Evolutionary conservation across 2,113 vertebrate species (phyloP), one percentile per base, ranked within the genome.

Genomic region (Sclerurus mexicanus): DNA sequence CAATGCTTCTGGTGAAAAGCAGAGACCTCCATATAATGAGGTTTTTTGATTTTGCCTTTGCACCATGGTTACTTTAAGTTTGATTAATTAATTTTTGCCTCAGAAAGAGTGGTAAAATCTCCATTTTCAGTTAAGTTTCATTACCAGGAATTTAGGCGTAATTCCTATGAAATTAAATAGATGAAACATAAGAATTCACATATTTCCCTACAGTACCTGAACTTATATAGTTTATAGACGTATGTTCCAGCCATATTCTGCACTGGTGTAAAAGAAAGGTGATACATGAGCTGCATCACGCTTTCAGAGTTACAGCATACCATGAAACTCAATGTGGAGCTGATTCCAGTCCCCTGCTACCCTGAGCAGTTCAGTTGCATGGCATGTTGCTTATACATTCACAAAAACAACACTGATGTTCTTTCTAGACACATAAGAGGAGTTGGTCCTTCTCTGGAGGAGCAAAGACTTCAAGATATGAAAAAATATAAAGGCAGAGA

Each of bases 21-120:
- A 49, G 12, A 74, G 28, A 31, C 4, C 4, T 78, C 42, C 0
- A 0, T 25, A 60, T 3, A 7, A 8, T 14, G 12, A 13, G 1
- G 19, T 33, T 55, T 44, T 76, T 18, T 12, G 7, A 13, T 73
- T 63, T 69, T 20, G 12, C 42, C 35, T 67, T 71, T 67, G 7
- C 11, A 56, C n/a, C 19, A 11, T 31, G 25, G 5, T 6, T 75
- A 17, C 53, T 59, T 58, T 37, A 58, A 40, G 1, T 40, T 77
- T 47, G 30, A 49, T 21, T 5, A 25, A 67, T 63, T 55, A 63
- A 19, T 27, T 89, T 91, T 85, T 67, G 6, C 8, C 56, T 44
- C 56, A 75, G 20, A 67, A 91, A 77, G 75, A 42, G 14, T n/a
- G 13, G 3, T 4, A 89, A 88, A 56, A 73, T 35, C 30, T 39